phyloP scores from a whole-genome alignment of 2,113 vertebrate species.

The Rattus norvegicus region DNA sequence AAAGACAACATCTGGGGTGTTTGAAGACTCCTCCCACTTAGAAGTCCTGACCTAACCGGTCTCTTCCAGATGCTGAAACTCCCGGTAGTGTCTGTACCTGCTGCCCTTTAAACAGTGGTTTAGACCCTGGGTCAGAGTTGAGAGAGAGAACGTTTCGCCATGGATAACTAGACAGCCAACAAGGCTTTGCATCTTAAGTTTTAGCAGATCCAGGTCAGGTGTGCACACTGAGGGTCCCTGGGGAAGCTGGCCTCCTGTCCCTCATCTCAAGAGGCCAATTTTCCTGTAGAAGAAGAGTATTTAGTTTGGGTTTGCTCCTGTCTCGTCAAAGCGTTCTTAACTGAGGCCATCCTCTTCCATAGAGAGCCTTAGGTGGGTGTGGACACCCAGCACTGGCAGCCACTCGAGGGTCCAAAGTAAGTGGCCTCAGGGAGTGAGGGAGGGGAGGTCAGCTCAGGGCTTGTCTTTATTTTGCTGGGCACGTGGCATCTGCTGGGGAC shows the following conservation, averaged over 20 bases:
- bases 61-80: rapidly evolving
- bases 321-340: background rate
- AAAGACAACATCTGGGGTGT: background rate
- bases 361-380: rapidly evolving
- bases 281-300: too few species aligned
- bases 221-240: rapidly evolving
- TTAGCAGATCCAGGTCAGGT: background rate
- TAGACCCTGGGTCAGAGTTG: background rate
- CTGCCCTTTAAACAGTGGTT: background rate
- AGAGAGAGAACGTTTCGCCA: background rate
- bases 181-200: background rate
- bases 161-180: background rate
- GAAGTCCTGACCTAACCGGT: background rate
- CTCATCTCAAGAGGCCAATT: rapidly evolving
- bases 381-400: background rate
- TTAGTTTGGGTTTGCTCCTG: background rate
- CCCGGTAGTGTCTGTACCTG: rapidly evolving
- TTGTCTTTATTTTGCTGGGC: too few species aligned
- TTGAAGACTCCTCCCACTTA: background rate
- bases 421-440: rapidly evolving
- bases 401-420: rapidly evolving
- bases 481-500: background rate
- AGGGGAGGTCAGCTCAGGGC: background rate
- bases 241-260: rapidly evolving
- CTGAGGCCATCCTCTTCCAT: background rate